Percentiles rank a stretch among this genome's conserved stretches.
Evolutionary conservation across 92 coral and sea anemone genomes (phyloP).

Genomic region (Micromussa lordhowensis): DNA sequence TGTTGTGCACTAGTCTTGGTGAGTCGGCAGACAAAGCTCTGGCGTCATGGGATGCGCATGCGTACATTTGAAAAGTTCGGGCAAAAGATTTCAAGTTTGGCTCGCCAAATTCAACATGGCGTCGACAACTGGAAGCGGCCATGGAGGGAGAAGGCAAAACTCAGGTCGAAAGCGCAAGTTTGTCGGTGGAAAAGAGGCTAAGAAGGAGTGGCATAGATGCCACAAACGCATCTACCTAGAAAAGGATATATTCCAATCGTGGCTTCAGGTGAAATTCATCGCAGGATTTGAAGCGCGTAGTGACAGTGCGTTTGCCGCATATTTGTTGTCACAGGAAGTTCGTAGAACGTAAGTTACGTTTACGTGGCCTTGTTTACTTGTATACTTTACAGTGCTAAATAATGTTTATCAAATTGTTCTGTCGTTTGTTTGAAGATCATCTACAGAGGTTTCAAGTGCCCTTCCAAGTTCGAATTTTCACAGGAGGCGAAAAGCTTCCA

Average conservation of each 20-base stretch:
- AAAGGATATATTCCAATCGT: neutral
- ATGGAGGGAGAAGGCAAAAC: neutral
- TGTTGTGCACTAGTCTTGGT: too few species aligned
- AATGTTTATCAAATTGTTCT: neutral
- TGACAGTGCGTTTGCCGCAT: neutral
- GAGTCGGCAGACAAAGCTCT: too few species aligned
- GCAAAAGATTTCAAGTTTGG: neutral
- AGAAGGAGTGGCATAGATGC: neutral
- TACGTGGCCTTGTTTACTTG: neutral
- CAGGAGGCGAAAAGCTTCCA: neutral
- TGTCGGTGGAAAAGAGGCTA: neutral
- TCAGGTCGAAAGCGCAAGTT: constrained; percentile 10
- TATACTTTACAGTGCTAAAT: neutral
- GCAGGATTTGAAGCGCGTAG: neutral
- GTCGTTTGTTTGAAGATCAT: neutral
- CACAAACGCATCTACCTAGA: neutral
- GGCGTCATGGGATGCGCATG: too few species aligned
- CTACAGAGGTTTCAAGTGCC: neutral
- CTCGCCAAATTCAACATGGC: constrained; percentile 8
- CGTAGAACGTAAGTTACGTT: neutral
- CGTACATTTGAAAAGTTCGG: neutral
- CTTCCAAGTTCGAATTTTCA: neutral
- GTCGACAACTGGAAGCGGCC: constrained; percentile 11
- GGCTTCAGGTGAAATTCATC: neutral
- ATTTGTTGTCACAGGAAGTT: neutral